Evolutionary conservation across 2,888 invertebrate genomes (phyloP).

Genomic region (Agrotis exclamationis): DNA sequence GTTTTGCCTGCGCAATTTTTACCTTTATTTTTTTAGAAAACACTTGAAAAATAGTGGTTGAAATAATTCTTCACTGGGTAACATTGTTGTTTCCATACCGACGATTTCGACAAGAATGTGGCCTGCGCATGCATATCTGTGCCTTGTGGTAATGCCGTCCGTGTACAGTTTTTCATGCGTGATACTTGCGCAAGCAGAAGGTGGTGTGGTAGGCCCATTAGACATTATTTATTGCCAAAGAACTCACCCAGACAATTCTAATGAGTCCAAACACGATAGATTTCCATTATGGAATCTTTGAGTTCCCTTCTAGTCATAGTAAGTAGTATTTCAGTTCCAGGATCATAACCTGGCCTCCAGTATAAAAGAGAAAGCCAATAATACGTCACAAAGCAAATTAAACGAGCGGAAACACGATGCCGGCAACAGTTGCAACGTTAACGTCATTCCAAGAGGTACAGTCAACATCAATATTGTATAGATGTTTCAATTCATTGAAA

Average conservation of each 20-base stretch:
- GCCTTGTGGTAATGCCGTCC: too few relatives aligned
- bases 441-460: conserved; percentile 14
- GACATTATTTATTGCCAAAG: neutral
- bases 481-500: too few relatives aligned
- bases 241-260: neutral
- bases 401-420: neutral
- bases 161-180: too few relatives aligned
- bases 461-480: neutral
- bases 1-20: too few relatives aligned
- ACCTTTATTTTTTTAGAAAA: too few relatives aligned
- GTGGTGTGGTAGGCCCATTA: too few relatives aligned
- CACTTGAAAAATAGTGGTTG: too few relatives aligned
- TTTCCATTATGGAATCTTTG: neutral
- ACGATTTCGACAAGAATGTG: too few relatives aligned
- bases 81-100: too few relatives aligned
- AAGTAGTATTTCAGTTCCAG: neutral
- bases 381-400: neutral
- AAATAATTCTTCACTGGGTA: too few relatives aligned
- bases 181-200: too few relatives aligned
- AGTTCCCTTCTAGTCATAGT: conserved; percentile 10
- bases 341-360: neutral
- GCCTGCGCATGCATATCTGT: too few relatives aligned
- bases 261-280: conserved; percentile 8
- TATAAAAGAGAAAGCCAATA: neutral
- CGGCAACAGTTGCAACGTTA: conserved; percentile 7